These are phyloP conservation scores for Cremastinae sp. DNA, from an alignment of 2,888 invertebrate species.

Conservation along the genomic window DNA sequence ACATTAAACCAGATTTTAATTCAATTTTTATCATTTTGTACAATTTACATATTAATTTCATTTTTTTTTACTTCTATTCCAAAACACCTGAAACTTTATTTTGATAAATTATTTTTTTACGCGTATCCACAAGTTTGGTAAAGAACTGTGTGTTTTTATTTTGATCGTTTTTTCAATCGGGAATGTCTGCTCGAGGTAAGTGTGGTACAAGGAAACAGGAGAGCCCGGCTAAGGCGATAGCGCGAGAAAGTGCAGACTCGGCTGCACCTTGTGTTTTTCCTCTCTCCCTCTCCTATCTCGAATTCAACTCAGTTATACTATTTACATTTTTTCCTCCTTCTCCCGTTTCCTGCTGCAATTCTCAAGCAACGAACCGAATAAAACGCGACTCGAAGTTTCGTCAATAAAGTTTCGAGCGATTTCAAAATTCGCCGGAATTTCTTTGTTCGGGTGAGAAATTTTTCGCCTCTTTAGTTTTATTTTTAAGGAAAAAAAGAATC, in stretches of 20 bases:
- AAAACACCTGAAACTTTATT: too few relatives aligned
- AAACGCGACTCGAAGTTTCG: not conserved
- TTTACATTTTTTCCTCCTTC: slow-evolving; percentile 29
- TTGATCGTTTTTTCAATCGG: not conserved
- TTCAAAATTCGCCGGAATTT: too few relatives aligned
- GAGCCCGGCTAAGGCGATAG: slow-evolving; percentile 23
- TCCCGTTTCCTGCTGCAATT: not conserved
- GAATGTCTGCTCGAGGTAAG: not conserved
- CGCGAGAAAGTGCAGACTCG: slow-evolving; percentile 50
- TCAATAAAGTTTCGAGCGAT: not conserved
- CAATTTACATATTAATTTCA: too few relatives aligned
- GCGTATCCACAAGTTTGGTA: too few relatives aligned
- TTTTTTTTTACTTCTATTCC: too few relatives aligned
- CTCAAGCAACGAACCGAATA: not conserved
- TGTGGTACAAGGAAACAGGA: slow-evolving; percentile 6
- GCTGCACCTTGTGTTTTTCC: slow-evolving; percentile 45
- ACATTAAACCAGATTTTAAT: too few relatives aligned
- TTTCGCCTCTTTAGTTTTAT: too few relatives aligned
- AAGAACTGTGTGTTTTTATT: too few relatives aligned
- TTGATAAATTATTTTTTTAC: too few relatives aligned
- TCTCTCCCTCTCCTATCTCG: slow-evolving; percentile 17
- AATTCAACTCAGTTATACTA: not conserved
- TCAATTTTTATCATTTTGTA: too few relatives aligned
- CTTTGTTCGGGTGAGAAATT: too few relatives aligned
- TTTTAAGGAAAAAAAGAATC: too few relatives aligned